phyloP scores from a whole-genome alignment of 2,888 invertebrate genomes.

The Horisme vitalbata region DNA sequence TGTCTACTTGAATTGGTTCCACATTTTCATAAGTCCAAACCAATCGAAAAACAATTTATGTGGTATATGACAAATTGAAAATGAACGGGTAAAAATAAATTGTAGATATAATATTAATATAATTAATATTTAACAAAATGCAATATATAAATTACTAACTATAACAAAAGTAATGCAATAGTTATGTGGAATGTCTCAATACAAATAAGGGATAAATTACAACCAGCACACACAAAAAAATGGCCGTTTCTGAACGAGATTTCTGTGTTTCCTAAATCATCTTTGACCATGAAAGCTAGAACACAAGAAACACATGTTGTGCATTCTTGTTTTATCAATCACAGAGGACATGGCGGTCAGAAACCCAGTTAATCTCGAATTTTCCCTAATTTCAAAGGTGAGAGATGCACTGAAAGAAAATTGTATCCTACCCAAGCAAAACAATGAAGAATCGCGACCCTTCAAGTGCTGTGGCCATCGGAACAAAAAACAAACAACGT shows the following conservation, averaged over 20 bases:
- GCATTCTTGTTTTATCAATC: no score
- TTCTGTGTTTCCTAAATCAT: no score
- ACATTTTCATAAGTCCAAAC: constrained; percentile 21
- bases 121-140: constrained; percentile 10
- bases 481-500: constrained; percentile 23
- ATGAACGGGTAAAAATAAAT: not conserved
- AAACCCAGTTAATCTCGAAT: no score
- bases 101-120: not conserved
- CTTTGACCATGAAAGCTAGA: no score
- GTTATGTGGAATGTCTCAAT: constrained; percentile 57
- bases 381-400: not conserved
- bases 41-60: not conserved
- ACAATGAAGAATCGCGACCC: constrained; percentile 48
- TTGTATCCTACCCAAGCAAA: constrained; percentile 16
- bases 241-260: no score
- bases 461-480: constrained; percentile 37
- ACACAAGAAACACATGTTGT: no score
- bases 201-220: constrained; percentile 22
- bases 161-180: constrained; percentile 21
- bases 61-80: not conserved
- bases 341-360: no score
- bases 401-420: constrained; percentile 42
- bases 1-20: constrained; percentile 34
- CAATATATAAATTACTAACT: constrained; percentile 24
- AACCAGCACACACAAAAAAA: constrained; percentile 42